Conservation (phyloP, 2,888 invertebrate species). For the Cheilosia pagana region DNA sequence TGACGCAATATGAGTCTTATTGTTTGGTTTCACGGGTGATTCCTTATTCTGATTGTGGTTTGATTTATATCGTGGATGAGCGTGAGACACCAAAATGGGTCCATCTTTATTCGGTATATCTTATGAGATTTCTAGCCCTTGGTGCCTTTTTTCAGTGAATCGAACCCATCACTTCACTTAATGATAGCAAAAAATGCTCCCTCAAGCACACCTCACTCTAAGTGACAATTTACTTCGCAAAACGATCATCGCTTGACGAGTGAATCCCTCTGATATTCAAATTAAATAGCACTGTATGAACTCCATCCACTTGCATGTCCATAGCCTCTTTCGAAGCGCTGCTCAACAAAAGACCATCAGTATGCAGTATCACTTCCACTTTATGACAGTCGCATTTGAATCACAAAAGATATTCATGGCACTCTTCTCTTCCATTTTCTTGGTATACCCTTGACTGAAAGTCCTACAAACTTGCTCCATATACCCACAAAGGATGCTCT, state of each 20-base stretch:
- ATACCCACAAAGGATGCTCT: constrained; percentile 33
- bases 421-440: constrained; percentile 45
- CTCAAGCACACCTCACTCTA: background rate
- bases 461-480: constrained; percentile 10
- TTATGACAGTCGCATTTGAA: constrained; percentile 56
- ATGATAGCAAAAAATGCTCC: background rate
- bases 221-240: constrained; percentile 8
- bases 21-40: constrained; percentile 8
- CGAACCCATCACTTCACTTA: no score
- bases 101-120: no score
- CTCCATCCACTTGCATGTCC: constrained; percentile 53
- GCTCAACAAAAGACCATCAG: constrained; percentile 21
- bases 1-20: constrained; percentile 9
- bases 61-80: background rate
- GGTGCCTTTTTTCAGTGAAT: no score
- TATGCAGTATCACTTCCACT: constrained; percentile 11
- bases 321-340: constrained; percentile 47
- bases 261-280: constrained; percentile 39
- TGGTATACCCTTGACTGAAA: constrained; percentile 59
- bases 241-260: constrained; percentile 17
- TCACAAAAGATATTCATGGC: constrained; percentile 61
- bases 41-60: background rate
- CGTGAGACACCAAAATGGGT: background rate
- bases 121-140: no score
- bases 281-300: constrained; percentile 35